These are phyloP conservation scores for Drosophila bifasciata DNA, from an alignment of 1,140 invertebrate species.

Conservation along the genomic window DNA sequence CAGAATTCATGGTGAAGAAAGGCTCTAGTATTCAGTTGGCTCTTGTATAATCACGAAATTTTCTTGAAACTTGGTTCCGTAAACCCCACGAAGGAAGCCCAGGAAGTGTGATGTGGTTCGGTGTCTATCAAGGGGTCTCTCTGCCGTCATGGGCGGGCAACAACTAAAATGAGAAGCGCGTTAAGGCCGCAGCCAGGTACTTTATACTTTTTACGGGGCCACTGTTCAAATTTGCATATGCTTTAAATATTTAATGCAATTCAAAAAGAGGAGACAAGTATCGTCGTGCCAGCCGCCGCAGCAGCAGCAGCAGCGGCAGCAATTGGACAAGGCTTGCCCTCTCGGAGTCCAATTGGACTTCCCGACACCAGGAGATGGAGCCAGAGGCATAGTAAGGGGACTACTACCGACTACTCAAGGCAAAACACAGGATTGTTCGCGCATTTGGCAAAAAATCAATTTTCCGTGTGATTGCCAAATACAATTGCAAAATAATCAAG, in stretches of 20 bases:
- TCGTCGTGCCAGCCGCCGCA: constrained; percentile 30
- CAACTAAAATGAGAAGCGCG: constrained; percentile 35
- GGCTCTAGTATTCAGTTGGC: no score
- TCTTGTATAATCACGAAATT: no score
- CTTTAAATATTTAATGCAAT: constrained; percentile 83
- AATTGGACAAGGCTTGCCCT: constrained; percentile 57
- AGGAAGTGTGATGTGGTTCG: no score
- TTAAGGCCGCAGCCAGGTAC: constrained; percentile 60
- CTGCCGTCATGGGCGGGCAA: constrained; percentile 4
- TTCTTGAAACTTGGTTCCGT: no score
- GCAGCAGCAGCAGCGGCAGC: constrained; percentile 17
- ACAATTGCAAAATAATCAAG: constrained; percentile 47
- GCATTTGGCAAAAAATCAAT: constrained; percentile 80
- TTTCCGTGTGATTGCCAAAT: constrained; percentile 74
- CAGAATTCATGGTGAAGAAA: no score
- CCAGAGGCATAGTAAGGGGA: constrained; percentile 9
- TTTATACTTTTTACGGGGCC: constrained; percentile 67
- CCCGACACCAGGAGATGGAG: constrained; percentile 26
- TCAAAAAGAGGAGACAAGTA: constrained; percentile 72
- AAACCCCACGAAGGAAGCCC: no score
- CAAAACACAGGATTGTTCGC: constrained; percentile 47
- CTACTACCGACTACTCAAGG: constrained; percentile 17
- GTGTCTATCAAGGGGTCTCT: no score
- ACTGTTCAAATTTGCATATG: constrained; percentile 82
- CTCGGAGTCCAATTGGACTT: constrained; percentile 55